Conservation (phyloP, 2,888 invertebrate genomes). For the Calliphora vomitoria region DNA sequence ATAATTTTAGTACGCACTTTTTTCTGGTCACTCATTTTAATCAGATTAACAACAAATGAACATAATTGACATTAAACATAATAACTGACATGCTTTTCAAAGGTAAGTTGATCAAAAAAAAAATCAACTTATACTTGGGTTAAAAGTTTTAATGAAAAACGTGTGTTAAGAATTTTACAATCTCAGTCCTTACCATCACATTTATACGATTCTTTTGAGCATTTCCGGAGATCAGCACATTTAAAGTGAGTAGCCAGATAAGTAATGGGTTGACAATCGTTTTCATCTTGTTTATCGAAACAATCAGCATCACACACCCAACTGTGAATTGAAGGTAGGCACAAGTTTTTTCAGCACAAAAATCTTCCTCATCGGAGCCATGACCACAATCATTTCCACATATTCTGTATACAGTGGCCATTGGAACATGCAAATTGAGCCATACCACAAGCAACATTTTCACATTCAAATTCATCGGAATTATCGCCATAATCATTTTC, state of each 20-base stretch:
- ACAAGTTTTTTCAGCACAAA: slow-evolving; percentile 97
- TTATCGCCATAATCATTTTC: slow-evolving; percentile 97
- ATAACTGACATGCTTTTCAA: too few species aligned
- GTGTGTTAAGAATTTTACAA: too few species aligned
- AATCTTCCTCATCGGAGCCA: slow-evolving; percentile 96
- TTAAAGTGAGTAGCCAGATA: slow-evolving; percentile 97
- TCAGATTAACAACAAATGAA: too few species aligned
- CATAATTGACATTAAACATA: too few species aligned
- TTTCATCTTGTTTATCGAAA: slow-evolving; percentile 92
- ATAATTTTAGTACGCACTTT: too few species aligned
- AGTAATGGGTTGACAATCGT: slow-evolving; percentile 96
- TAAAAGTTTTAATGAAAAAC: too few species aligned
- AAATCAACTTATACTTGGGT: too few species aligned
- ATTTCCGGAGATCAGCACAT: slow-evolving; percentile 96
- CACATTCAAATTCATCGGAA: slow-evolving; percentile 96
- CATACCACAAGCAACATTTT: slow-evolving; percentile 95
- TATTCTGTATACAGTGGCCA: slow-evolving; percentile 95
- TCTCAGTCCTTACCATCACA: slow-evolving; percentile 97
- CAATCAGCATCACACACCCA: slow-evolving; percentile 98
- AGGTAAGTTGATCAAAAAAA: too few species aligned
- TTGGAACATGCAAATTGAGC: slow-evolving; percentile 97
- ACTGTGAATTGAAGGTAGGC: slow-evolving; percentile 96
- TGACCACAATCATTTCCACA: slow-evolving; percentile 99
- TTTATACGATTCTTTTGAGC: slow-evolving; percentile 96
- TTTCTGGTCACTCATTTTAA: too few species aligned